Evolutionary conservation across 2,888 invertebrate species (phyloP), one percentile per base, ranked within the genome.

Genomic region (Drosophila mulleri): DNA sequence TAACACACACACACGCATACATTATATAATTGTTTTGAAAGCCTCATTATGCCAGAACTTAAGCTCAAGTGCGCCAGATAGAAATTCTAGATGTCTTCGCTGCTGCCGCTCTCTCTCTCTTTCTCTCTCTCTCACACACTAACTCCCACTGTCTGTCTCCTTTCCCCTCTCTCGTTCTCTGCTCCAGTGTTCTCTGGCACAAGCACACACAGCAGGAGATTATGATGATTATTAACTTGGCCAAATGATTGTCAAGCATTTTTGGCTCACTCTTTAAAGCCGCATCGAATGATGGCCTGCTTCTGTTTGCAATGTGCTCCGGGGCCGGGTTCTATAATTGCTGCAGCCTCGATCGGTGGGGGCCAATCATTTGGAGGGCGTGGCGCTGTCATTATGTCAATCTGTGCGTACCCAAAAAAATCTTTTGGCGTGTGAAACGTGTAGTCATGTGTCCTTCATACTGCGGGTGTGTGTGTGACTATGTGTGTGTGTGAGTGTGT

Each of bases 41-140:
- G 86, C 88, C 86, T 86, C 86, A 90, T 90, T 86, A 84, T 89
- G 89, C 87, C 84, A 83, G 84, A 81, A 81, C 79, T 79, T 77
- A 79, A 86, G 83, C 85, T 60, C 65, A 74, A 74, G 64, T 62
- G 56, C 58, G 54, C 42, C 11, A 63, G n/a, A 14, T 42, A 20
- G 37, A 32, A 47, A 50, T 52, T 64, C 57, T 42, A 61, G 23
- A 32, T 14, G 50, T 2, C 41, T 39, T 42, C 37, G 41, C 20
- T 4, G 44, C 20, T 45, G 5, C 9, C 29, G n/a, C 9, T 3
- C n/a, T 9, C 29, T 9, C n/a, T n/a, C 26, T 9, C 47, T 16
- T 4, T 9, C 16, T 2, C 7, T 7, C 3, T 6, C 12, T 8
- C 32, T 32, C 6, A 9, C 8, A 16, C 8, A 1, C 3, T 9